Conservation (phyloP, 2,113 vertebrate species). For the Dasypus novemcinctus region DNA sequence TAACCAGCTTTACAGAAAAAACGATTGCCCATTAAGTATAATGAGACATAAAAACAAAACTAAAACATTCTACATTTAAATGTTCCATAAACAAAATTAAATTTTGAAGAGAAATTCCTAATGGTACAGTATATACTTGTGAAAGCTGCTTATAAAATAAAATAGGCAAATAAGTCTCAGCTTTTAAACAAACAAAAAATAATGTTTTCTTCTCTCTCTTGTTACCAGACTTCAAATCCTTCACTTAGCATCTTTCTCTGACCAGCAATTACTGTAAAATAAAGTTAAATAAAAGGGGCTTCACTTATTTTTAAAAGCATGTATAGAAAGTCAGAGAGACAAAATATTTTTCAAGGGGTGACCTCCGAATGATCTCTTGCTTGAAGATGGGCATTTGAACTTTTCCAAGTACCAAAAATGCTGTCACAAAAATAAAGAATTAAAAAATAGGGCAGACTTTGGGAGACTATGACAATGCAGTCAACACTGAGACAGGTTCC, state of each 20-base stretch:
- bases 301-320: constrained; percentile 80
- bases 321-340: constrained; percentile 81
- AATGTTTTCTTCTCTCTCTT: constrained; percentile 46
- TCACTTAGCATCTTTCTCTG: constrained; percentile 71
- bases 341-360: constrained; percentile 76
- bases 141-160: constrained; percentile 79
- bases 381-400: constrained; percentile 72
- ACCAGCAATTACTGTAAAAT: constrained; percentile 77
- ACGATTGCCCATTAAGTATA: constrained; percentile 67
- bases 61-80: constrained; percentile 74
- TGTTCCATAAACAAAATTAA: constrained; percentile 76
- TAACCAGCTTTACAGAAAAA: constrained; percentile 76
- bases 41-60: constrained; percentile 67
- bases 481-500: constrained; percentile 77
- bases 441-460: constrained; percentile 79
- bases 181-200: constrained; percentile 60
- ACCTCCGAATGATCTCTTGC: constrained; percentile 63
- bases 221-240: constrained; percentile 54
- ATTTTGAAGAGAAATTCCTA: constrained; percentile 64
- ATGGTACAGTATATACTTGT: constrained; percentile 72
- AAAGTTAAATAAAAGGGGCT: constrained; percentile 80
- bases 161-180: constrained; percentile 45
- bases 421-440: constrained; percentile 76
- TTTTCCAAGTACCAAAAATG: constrained; percentile 73
- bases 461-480: constrained; percentile 82